These are phyloP conservation scores for Dolichomitus sp. DNA, from an alignment of 2,888 invertebrate species.

Conservation along the genomic window DNA sequence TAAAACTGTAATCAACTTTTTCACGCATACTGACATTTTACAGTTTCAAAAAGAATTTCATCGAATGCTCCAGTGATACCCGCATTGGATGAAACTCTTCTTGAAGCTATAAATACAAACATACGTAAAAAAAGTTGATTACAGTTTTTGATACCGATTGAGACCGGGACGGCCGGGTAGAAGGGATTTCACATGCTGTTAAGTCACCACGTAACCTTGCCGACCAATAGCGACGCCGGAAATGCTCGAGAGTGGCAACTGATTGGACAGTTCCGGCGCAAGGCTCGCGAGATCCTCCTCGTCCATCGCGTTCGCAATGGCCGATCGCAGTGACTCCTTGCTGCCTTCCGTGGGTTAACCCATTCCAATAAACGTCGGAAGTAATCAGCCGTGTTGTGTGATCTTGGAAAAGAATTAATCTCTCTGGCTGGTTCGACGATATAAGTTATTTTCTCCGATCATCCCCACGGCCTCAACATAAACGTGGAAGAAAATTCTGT, in stretches of 20 bases:
- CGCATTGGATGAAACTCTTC: too few relatives aligned
- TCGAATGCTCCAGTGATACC: too few relatives aligned
- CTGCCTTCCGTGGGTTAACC: constrained; percentile 70
- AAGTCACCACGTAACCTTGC: neutral
- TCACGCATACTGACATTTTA: too few relatives aligned
- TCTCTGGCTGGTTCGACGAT: constrained; percentile 4
- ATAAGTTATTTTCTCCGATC: neutral
- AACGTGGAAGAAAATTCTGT: constrained; percentile 29
- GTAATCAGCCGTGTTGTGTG: constrained; percentile 64
- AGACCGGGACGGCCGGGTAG: too few relatives aligned
- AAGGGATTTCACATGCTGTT: too few relatives aligned
- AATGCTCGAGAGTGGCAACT: neutral
- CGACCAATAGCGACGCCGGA: neutral
- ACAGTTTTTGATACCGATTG: too few relatives aligned
- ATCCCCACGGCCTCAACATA: constrained; percentile 9
- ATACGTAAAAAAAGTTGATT: too few relatives aligned
- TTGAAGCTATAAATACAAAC: too few relatives aligned
- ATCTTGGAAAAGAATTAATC: constrained; percentile 29
- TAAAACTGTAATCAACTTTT: too few relatives aligned
- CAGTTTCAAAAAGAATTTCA: too few relatives aligned
- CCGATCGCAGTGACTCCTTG: constrained; percentile 69
- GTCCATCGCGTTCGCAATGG: constrained; percentile 62
- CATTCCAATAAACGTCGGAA: constrained; percentile 55
- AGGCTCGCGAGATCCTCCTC: constrained; percentile 21
- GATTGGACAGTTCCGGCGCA: constrained; percentile 15